Percentiles rank a stretch among this genome's conserved stretches.
phyloP scores from a whole-genome alignment of 2,888 invertebrate genomes.

The Cetonia aurata region DNA sequence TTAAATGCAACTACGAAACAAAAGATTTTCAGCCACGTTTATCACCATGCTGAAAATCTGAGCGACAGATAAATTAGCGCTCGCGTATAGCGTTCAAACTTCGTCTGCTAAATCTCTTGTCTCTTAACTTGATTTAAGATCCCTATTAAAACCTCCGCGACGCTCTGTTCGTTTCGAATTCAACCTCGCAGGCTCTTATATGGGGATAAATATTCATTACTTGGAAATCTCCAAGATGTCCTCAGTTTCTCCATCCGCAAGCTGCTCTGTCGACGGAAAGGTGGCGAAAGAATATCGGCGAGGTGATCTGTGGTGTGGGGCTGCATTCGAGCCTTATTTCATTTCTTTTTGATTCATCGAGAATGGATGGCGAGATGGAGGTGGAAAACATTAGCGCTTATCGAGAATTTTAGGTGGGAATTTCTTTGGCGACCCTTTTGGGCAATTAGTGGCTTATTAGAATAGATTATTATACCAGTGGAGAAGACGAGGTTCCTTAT shows the following conservation, averaged over 20 bases:
- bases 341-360: neutral
- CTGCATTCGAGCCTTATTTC: no score
- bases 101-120: slow-evolving; percentile 57
- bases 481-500: slow-evolving; percentile 8
- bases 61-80: slow-evolving; percentile 44
- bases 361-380: neutral
- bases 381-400: neutral
- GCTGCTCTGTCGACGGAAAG: neutral
- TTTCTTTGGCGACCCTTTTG: neutral
- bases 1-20: neutral
- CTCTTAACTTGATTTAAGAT: slow-evolving; percentile 64
- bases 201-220: slow-evolving; percentile 62
- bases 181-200: slow-evolving; percentile 58
- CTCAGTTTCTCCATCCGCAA: neutral
- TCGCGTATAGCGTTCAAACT: slow-evolving; percentile 46
- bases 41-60: slow-evolving; percentile 10
- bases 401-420: slow-evolving; percentile 2
- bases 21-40: neutral
- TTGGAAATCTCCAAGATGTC: slow-evolving; percentile 7
- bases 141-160: slow-evolving; percentile 63
- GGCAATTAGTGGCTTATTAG: slow-evolving; percentile 26
- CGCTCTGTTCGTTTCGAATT: slow-evolving; percentile 55
- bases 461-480: slow-evolving; percentile 3
- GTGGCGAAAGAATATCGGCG: no score
- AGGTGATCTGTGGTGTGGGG: no score